Conservation (phyloP, 2,888 invertebrate genomes). For the Cosmia trapezina region DNA sequence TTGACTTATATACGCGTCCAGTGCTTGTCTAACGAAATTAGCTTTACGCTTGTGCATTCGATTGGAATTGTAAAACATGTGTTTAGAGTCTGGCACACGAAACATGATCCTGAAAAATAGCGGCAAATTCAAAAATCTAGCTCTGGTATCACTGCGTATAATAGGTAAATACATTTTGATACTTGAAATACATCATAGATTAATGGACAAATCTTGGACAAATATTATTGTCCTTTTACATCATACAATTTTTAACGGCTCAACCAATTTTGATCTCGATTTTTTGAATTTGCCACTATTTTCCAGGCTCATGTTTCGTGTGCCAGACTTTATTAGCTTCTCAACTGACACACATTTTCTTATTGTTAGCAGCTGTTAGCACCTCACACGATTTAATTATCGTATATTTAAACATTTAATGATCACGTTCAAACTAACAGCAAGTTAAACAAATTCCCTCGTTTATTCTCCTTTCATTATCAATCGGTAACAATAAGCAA, state of each 20-base stretch:
- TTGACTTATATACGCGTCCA: background rate
- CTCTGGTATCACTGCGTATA: too few species aligned
- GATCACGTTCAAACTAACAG: constrained; percentile 48
- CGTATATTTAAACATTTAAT: constrained; percentile 47
- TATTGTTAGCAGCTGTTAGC: constrained; percentile 34
- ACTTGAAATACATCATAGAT: too few species aligned
- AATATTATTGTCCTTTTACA: too few species aligned
- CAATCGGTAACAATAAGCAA: constrained; percentile 64
- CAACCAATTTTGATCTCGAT: too few species aligned
- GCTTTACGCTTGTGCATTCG: background rate
- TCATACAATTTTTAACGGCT: too few species aligned
- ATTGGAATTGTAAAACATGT: constrained; percentile 18
- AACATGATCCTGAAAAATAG: too few species aligned
- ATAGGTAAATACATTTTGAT: too few species aligned
- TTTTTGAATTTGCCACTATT: too few species aligned
- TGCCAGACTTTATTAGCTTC: constrained; percentile 18
- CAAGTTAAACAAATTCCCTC: constrained; percentile 54
- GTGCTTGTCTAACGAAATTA: background rate
- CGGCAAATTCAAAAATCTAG: too few species aligned
- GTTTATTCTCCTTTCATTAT: constrained; percentile 66
- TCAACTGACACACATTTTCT: constrained; percentile 34
- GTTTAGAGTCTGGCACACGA: too few species aligned
- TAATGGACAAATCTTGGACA: too few species aligned
- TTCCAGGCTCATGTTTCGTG: too few species aligned
- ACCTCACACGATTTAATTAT: constrained; percentile 36